phyloP scores from a whole-genome alignment of 92 coral and sea anemone species.

The Umimayanthus chanpuru region DNA sequence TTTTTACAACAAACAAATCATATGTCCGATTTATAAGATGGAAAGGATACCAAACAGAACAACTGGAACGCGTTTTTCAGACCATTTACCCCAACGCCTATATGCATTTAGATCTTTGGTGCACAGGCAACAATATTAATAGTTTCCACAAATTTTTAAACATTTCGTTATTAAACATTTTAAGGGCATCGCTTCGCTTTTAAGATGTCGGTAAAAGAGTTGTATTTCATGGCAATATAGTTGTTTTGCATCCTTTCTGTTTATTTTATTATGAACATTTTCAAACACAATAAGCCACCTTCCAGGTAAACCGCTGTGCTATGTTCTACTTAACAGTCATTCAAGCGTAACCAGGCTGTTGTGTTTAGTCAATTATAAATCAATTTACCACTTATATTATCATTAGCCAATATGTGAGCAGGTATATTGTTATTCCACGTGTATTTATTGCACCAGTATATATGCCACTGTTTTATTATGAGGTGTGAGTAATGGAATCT shows the following conservation, averaged over 20 bases:
- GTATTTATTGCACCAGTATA: constrained; percentile 3
- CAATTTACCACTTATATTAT: constrained; percentile 42
- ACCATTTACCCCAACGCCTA: too few species aligned
- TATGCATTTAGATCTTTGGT: too few species aligned
- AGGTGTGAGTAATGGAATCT: constrained; percentile 19
- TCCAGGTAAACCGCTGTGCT: not conserved
- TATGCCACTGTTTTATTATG: not conserved
- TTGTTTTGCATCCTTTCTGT: not conserved
- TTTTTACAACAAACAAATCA: not conserved
- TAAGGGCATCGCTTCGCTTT: not conserved
- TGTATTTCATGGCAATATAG: not conserved
- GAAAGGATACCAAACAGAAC: not conserved
- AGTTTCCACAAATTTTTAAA: too few species aligned
- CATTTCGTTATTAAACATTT: not conserved
- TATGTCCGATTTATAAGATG: too few species aligned
- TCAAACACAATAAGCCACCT: not conserved
- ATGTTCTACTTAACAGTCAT: constrained; percentile 9
- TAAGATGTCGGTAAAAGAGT: not conserved
- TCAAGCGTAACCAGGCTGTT: constrained; percentile 12
- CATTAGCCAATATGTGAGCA: not conserved
- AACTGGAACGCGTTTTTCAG: too few species aligned
- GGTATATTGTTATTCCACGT: constrained; percentile 33
- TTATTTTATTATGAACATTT: not conserved
- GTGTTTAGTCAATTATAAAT: constrained; percentile 37
- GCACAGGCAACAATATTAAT: too few species aligned